These are phyloP conservation scores for Phrynocephalus versicolor DNA, from an alignment of 2,113 vertebrate species.

Conservation along the genomic window DNA sequence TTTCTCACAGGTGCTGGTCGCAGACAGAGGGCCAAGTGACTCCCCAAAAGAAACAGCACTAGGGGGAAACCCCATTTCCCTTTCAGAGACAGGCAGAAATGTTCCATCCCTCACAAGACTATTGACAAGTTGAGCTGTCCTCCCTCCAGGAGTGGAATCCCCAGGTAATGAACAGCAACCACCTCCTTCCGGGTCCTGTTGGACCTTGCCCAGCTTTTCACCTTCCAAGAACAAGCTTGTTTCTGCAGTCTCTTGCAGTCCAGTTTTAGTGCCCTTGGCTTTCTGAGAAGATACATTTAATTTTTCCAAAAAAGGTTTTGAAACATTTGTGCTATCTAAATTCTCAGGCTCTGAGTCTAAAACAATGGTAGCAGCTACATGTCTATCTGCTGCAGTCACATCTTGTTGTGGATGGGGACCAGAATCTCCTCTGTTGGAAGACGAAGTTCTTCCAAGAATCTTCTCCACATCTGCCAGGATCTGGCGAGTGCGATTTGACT, in stretches of 20 bases:
- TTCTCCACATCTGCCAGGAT: constrained; percentile 49
- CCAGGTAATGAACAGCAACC: fast-evolving
- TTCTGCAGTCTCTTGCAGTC: background rate
- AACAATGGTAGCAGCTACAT: constrained; percentile 37
- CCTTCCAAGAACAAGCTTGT: background rate
- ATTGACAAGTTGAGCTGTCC: background rate
- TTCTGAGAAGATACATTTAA: background rate
- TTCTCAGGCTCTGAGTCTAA: constrained; percentile 53
- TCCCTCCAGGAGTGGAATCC: background rate
- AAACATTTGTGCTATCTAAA: constrained; percentile 33
- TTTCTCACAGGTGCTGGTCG: constrained; percentile 24
- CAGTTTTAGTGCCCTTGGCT: background rate
- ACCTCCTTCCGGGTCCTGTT: background rate
- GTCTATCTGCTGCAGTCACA: background rate
- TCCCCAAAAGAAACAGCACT: constrained; percentile 21
- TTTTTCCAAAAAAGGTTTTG: background rate
- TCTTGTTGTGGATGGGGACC: constrained; percentile 25
- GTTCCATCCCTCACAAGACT: constrained; percentile 5
- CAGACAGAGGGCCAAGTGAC: background rate
- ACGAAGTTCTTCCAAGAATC: constrained; percentile 41
- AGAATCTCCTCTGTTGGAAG: constrained; percentile 22
- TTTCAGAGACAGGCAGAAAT: background rate
- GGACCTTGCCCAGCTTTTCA: background rate
- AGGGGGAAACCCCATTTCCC: constrained; percentile 1
- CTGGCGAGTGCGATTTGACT: constrained; percentile 40